These are phyloP conservation scores for Percina caprodes DNA, from an alignment of 2,113 vertebrate genomes.

Conservation along the genomic window DNA sequence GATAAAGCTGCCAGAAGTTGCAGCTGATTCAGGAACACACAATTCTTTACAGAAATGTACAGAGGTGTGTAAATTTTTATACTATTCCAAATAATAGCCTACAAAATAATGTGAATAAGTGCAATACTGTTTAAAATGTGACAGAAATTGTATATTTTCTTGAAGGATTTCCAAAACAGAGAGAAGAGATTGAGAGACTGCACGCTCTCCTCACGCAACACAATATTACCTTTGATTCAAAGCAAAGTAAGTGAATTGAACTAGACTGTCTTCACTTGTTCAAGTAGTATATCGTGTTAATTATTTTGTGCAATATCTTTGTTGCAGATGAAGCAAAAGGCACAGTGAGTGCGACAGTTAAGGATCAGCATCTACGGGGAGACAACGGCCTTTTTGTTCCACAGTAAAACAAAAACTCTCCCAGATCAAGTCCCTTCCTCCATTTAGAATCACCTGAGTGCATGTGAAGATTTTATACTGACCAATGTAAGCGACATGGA, in stretches of 20 bases:
- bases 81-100: background rate
- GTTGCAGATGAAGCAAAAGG: conserved; percentile 57
- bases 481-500: background rate
- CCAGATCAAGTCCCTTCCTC: background rate
- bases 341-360: conserved; percentile 13
- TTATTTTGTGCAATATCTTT: background rate
- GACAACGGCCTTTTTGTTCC: conserved; percentile 68
- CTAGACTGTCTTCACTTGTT: background rate
- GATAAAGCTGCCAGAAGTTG: conserved; percentile 49
- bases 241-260: conserved; percentile 73
- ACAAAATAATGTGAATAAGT: background rate
- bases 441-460: background rate
- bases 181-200: conserved; percentile 85
- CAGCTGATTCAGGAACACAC: conserved; percentile 57
- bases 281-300: background rate
- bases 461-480: background rate
- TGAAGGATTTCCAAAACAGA: conserved; percentile 88
- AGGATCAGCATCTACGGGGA: conserved; percentile 68
- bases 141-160: background rate
- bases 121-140: background rate
- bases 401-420: conserved; percentile 33
- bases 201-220: conserved; percentile 84
- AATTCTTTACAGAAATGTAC: conserved; percentile 88
- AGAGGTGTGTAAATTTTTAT: conserved; percentile 79
- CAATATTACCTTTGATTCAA: conserved; percentile 79